Evolutionary conservation across 2,113 vertebrate genomes (phyloP), one percentile per base, ranked within the genome.

Genomic region (Eupsittula cactorum): DNA sequence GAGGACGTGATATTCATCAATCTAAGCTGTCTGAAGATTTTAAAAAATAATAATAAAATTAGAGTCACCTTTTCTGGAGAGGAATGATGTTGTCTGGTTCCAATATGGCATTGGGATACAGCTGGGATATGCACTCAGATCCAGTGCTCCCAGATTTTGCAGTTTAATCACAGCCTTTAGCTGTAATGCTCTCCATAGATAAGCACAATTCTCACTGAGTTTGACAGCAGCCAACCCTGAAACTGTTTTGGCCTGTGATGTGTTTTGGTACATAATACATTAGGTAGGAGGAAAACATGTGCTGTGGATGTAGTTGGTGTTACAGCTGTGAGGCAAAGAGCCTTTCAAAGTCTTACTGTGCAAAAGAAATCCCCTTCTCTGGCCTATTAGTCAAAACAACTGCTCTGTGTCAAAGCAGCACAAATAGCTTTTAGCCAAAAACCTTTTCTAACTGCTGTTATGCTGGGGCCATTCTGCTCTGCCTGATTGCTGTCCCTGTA

Each of bases 401-500:
- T 82, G 85, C 91, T 86, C 78, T 64, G 46, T 88, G 91, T 95
- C 88, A 88, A 78, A 84, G 82, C 82, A 83, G 64, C 3, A 7
- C 65, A 86, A 95, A 84, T 4, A 94, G 89, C 90, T 95, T 95
- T 93, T 76, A 87, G 71, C 64, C 65, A 83, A 47, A 86, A 93
- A 86, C 89, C 93, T 94, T 97, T 97, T 67, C 52, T 64, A 62
- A 41, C 65, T 80, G 70, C 78, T 85, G 70, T 55, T 95, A 10
- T 0, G 2, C 76, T 60, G 82, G 64, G 85, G 73, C 76, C 68
- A 39, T 76, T 55, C 62, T 31, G 62, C 52, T 46, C 82, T 85
- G 84, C 78, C 75, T 2, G 7, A 39, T 46, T 90, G 89, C 90
- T 95, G 87, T 81, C 82, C 82, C 85, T 47, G 17, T 27, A 33